These are phyloP conservation scores for Prunella strophiata DNA, from an alignment of 2,797 vertebrate genomes.

Conservation along the genomic window DNA sequence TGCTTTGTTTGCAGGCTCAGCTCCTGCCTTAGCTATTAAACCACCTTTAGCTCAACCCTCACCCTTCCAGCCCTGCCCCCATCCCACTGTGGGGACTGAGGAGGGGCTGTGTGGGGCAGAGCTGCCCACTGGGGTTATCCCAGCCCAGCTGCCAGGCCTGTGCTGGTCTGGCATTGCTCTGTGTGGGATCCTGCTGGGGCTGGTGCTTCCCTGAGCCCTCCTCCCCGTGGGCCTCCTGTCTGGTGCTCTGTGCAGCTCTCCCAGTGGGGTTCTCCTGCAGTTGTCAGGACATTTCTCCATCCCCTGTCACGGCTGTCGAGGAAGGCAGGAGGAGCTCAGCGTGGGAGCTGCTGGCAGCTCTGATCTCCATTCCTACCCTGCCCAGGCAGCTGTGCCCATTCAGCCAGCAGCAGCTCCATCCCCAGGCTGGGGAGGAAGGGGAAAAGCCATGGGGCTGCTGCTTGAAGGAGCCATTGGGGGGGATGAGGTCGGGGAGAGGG, in stretches of 20 bases:
- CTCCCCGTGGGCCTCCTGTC: not conserved
- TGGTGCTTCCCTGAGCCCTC: fast-evolving
- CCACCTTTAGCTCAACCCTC: not conserved
- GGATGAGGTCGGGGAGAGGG: constrained; percentile 19
- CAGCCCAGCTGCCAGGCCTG: not conserved
- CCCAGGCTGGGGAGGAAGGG: constrained; percentile 3
- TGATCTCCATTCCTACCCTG: not conserved
- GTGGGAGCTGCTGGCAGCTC: not conserved
- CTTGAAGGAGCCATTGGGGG: constrained; percentile 39
- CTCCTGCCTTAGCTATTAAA: not conserved
- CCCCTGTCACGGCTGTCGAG: not conserved
- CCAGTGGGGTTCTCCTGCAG: not conserved
- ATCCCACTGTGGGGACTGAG: fast-evolving
- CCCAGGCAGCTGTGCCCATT: constrained; percentile 38
- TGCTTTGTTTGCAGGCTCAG: not conserved
- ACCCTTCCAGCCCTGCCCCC: not conserved
- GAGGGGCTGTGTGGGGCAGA: not conserved
- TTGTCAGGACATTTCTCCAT: not conserved
- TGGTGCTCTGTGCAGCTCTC: not conserved
- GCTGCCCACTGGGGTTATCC: not conserved
- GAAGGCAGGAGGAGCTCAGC: not conserved
- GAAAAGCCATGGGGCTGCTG: not conserved
- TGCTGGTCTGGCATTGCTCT: not conserved
- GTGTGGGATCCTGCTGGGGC: not conserved
- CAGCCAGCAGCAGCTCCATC: not conserved